Conservation (phyloP, 2,888 invertebrate species). For the Drosophila seclusa region DNA sequence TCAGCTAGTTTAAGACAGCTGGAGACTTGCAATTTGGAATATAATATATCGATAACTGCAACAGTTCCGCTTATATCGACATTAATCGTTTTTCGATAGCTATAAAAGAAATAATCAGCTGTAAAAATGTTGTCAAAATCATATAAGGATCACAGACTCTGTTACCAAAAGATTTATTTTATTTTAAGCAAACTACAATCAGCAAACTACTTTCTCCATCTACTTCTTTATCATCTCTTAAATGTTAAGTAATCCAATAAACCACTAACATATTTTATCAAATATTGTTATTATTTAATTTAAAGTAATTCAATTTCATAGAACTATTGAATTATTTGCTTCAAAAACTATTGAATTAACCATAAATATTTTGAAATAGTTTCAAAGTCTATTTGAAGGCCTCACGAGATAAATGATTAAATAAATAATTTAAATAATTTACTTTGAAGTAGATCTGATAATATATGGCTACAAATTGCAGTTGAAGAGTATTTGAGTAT, state of each 20-base stretch:
- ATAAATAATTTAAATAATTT: too few relatives aligned
- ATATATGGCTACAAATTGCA: background rate
- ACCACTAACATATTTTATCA: too few relatives aligned
- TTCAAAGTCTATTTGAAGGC: too few relatives aligned
- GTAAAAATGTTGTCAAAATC: background rate
- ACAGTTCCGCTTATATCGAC: background rate
- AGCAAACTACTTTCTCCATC: too few relatives aligned
- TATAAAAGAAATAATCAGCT: background rate
- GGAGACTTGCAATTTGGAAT: too few relatives aligned
- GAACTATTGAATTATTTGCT: background rate
- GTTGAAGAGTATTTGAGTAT: constrained; percentile 30
- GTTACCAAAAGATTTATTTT: background rate
- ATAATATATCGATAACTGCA: background rate
- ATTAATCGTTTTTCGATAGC: background rate
- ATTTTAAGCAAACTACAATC: background rate
- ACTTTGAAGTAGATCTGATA: background rate
- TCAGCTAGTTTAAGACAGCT: background rate
- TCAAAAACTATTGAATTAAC: too few relatives aligned
- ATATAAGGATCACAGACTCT: background rate
- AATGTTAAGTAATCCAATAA: too few relatives aligned
- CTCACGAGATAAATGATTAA: too few relatives aligned
- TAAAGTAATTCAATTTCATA: too few relatives aligned
- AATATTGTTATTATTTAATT: too few relatives aligned
- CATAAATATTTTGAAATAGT: too few relatives aligned
- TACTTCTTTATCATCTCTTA: background rate